These are phyloP conservation scores for Toxostoma redivivum DNA, from an alignment of 2,113 vertebrate genomes.

Conservation along the genomic window DNA sequence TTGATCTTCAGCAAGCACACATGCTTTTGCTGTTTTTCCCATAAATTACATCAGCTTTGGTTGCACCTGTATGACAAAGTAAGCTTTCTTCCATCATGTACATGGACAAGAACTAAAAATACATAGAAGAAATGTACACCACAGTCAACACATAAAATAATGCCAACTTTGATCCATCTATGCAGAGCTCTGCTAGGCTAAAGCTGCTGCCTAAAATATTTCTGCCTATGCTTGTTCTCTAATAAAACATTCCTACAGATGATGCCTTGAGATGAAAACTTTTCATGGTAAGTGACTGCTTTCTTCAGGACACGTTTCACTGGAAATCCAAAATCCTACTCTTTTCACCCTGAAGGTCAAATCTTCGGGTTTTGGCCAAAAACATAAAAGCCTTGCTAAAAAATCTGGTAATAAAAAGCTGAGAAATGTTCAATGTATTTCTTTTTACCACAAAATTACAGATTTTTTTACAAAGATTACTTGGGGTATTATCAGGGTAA, in stretches of 20 bases:
- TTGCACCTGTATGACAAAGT: neutral
- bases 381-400: neutral
- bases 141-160: constrained; percentile 4
- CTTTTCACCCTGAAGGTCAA: neutral
- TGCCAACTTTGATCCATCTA: neutral
- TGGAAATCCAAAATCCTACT: neutral
- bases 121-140: neutral
- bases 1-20: neutral
- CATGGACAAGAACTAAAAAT: neutral
- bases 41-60: neutral
- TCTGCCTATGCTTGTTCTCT: neutral
- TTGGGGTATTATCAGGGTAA: neutral
- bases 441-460: neutral
- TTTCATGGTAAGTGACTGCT: neutral
- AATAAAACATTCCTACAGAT: neutral
- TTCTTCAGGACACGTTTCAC: neutral
- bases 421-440: neutral
- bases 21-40: neutral
- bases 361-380: neutral
- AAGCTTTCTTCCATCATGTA: neutral
- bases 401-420: neutral
- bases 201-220: neutral
- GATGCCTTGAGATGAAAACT: neutral
- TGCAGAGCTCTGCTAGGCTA: neutral
- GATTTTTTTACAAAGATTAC: neutral